Conservation (phyloP, 2,113 vertebrate genomes). For the Eolophus roseicapilla region DNA sequence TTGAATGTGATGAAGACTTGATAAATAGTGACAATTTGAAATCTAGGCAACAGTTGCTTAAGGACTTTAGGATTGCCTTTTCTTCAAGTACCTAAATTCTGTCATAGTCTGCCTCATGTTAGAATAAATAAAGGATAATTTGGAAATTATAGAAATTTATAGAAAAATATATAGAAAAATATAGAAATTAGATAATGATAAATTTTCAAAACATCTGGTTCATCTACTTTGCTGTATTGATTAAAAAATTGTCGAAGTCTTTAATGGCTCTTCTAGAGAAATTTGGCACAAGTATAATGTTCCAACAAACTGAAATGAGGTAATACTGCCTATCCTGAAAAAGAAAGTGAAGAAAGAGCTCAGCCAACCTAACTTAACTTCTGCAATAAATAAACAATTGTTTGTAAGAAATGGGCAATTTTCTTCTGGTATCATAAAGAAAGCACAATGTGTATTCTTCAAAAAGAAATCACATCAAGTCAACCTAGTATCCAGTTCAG, state of each 20-base stretch:
- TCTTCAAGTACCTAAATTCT: background rate
- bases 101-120: background rate
- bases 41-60: background rate
- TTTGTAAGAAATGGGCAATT: accelerated
- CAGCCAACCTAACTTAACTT: background rate
- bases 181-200: background rate
- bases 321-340: background rate
- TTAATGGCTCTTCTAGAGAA: background rate
- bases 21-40: background rate
- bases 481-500: background rate
- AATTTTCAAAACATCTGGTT: background rate
- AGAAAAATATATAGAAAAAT: no score
- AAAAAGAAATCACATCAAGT: background rate
- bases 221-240: background rate
- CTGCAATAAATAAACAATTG: background rate
- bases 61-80: background rate
- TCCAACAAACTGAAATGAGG: background rate
- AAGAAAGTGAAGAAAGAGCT: background rate
- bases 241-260: background rate
- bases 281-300: background rate
- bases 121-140: background rate
- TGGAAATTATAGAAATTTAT: background rate
- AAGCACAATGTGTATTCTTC: background rate
- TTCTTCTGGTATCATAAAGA: background rate
- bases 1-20: background rate